A percentile compares a stretch with the other conserved stretches of the same genome.
Conservation (phyloP, 2,888 invertebrate species). For the Orthosia cruda region DNA sequence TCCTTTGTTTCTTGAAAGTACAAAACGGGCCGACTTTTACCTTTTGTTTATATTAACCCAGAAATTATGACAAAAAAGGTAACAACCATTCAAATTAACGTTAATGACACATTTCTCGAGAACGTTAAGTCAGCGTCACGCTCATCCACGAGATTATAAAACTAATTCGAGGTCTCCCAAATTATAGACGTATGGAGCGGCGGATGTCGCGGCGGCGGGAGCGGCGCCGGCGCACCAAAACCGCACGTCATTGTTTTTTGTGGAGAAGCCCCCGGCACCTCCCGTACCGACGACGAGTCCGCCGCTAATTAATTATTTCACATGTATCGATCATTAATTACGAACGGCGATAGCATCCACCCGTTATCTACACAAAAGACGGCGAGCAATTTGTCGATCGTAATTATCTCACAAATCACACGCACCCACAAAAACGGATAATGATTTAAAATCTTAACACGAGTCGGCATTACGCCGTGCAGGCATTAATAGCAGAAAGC, state of each 20-base stretch:
- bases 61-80: constrained; percentile 79
- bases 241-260: constrained; percentile 92
- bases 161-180: constrained; percentile 91
- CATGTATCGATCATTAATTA: constrained; percentile 92
- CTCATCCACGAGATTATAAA: constrained; percentile 89
- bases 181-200: constrained; percentile 88
- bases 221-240: constrained; percentile 89
- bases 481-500: constrained; percentile 90
- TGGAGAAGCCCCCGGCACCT: constrained; percentile 85
- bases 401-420: constrained; percentile 90
- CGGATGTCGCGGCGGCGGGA: constrained; percentile 88
- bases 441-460: constrained; percentile 90
- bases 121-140: constrained; percentile 88
- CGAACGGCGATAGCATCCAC: constrained; percentile 83
- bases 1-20: constrained; percentile 68
- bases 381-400: constrained; percentile 90
- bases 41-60: constrained; percentile 74
- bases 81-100: constrained; percentile 88
- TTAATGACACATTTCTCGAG: constrained; percentile 90
- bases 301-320: constrained; percentile 91
- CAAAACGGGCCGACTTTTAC: constrained; percentile 54
- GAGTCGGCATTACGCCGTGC: constrained; percentile 84
- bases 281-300: constrained; percentile 83
- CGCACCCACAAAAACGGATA: constrained; percentile 86
- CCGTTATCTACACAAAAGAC: constrained; percentile 90